Conservation (phyloP, 2,113 vertebrate genomes). For the Urocynchramus pylzowi region DNA sequence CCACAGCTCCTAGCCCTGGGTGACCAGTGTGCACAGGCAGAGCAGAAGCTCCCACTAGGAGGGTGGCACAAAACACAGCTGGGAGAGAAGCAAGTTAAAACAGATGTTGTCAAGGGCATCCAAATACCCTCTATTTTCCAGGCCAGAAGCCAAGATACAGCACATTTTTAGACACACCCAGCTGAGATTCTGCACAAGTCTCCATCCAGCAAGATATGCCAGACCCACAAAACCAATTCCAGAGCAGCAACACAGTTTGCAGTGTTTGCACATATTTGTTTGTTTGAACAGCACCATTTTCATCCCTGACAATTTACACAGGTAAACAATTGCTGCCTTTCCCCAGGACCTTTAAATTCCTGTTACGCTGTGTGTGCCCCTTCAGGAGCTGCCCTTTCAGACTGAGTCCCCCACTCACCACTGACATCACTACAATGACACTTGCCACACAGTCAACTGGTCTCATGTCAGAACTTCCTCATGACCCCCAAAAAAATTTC, state of each 20-base stretch:
- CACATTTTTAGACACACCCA: background rate
- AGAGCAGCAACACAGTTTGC: background rate
- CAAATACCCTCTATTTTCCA: background rate
- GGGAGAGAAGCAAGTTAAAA: background rate
- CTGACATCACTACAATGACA: background rate
- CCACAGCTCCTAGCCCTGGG: background rate
- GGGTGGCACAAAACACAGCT: background rate
- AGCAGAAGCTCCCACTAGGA: background rate
- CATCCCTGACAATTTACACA: background rate
- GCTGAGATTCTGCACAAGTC: background rate
- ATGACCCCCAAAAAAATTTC: background rate
- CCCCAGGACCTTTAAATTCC: background rate
- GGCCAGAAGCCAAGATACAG: background rate
- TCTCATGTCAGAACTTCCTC: background rate
- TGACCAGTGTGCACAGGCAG: background rate
- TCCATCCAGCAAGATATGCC: background rate
- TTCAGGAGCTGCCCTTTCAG: background rate
- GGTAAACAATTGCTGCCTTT: background rate
- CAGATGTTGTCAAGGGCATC: background rate
- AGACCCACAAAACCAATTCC: background rate
- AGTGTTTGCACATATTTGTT: background rate
- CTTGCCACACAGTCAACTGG: background rate
- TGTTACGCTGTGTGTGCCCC: background rate
- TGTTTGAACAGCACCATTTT: background rate
- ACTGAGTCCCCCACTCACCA: background rate